Conservation (phyloP, 2,113 vertebrate genomes). For the Xenopus laevis region DNA sequence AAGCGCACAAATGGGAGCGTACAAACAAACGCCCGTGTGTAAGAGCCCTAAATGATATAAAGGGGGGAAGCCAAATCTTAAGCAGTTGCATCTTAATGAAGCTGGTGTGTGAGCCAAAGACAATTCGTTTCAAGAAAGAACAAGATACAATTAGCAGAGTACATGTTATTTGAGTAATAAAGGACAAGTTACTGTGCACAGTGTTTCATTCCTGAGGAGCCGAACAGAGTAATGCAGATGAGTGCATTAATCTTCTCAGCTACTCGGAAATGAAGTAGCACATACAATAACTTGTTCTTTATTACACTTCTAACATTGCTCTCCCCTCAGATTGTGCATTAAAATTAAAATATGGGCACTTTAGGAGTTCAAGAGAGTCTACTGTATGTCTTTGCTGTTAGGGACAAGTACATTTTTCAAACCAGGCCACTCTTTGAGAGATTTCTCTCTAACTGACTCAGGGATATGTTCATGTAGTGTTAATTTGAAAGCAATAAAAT, state of each 20-base stretch:
- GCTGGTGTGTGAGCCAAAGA: constrained; percentile 17
- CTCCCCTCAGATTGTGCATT: constrained; percentile 54
- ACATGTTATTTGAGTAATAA: constrained; percentile 37
- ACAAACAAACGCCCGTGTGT: too few species aligned
- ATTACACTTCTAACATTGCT: constrained; percentile 54
- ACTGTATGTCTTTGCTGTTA: constrained; percentile 48
- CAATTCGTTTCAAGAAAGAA: constrained; percentile 24
- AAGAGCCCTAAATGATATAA: too few species aligned
- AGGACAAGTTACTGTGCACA: constrained; percentile 43
- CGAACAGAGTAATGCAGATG: constrained; percentile 50
- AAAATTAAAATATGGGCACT: constrained; percentile 56
- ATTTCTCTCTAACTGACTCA: constrained; percentile 37
- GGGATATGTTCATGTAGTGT: constrained; percentile 44
- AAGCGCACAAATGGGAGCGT: too few species aligned
- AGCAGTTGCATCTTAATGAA: constrained; percentile 23
- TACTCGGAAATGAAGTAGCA: constrained; percentile 59
- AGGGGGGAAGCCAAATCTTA: neutral
- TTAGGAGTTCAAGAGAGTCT: constrained; percentile 57
- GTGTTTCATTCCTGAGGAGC: constrained; percentile 51
- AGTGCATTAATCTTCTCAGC: constrained; percentile 65
- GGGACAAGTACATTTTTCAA: constrained; percentile 47
- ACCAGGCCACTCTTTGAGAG: constrained; percentile 30
- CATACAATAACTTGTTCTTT: constrained; percentile 61
- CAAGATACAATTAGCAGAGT: constrained; percentile 29
- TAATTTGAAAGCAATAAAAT: constrained; percentile 45